A percentile compares a stretch with the other conserved stretches of the same genome.
Evolutionary conservation across 2,888 invertebrate genomes (phyloP).

Genomic region (Proisotoma minuta): DNA sequence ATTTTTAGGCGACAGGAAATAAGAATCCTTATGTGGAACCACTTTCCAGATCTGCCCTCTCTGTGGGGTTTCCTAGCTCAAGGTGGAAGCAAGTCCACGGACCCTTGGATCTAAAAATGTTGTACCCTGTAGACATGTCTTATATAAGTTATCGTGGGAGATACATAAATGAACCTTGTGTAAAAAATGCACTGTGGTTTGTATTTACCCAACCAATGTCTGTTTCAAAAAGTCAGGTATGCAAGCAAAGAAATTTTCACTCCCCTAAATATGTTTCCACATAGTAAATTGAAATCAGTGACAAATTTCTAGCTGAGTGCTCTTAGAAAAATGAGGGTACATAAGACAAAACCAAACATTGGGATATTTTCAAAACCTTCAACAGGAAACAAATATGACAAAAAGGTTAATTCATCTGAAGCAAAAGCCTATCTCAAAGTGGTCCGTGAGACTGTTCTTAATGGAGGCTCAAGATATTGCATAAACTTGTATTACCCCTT

Average conservation of each 20-base stretch:
- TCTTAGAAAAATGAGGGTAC: not conserved
- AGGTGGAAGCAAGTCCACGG: slow-evolving; percentile 34
- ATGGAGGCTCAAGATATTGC: no score
- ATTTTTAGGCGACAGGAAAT: slow-evolving; percentile 9
- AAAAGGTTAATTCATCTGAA: not conserved
- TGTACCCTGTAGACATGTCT: slow-evolving; percentile 30
- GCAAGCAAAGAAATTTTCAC: not conserved
- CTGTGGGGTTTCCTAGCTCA: slow-evolving; percentile 20
- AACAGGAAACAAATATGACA: no score
- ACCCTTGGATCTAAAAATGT: slow-evolving; percentile 30
- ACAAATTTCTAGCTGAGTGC: not conserved
- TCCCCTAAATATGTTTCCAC: slow-evolving; percentile 14
- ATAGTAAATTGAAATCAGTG: not conserved
- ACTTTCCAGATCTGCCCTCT: slow-evolving; percentile 23
- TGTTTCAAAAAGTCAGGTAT: slow-evolving; percentile 33
- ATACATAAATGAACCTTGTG: slow-evolving; percentile 28
- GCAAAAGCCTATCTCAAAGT: not conserved
- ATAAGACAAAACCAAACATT: no score
- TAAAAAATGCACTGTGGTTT: slow-evolving; percentile 23
- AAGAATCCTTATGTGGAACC: slow-evolving; percentile 30
- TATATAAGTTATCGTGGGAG: slow-evolving; percentile 30
- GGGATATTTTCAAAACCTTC: no score
- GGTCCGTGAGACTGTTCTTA: not conserved
- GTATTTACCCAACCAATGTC: slow-evolving; percentile 25
- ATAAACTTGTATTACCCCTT: no score